A percentile compares a stretch with the other conserved stretches of the same genome.
Conservation (phyloP, 2,888 invertebrate genomes). For the Kryphioiulus occultus region DNA sequence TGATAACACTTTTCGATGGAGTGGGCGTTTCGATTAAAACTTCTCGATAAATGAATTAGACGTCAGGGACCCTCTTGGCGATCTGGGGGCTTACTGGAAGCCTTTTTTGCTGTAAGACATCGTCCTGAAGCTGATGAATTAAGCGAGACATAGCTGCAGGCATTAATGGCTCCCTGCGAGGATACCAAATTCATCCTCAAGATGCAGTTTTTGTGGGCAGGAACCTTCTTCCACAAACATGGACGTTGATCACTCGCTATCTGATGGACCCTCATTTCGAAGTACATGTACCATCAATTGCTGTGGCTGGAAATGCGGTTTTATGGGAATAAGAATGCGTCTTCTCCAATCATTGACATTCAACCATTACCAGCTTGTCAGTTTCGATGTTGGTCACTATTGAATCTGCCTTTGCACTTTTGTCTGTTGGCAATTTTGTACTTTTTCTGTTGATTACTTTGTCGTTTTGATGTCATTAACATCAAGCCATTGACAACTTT, state of each 20-base stretch:
- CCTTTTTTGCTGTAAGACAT: not conserved
- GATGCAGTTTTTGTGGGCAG: not conserved
- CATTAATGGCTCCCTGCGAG: not conserved
- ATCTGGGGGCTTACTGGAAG: not conserved
- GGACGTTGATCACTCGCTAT: not conserved
- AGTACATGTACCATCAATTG: too few species aligned
- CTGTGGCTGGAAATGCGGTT: too few species aligned
- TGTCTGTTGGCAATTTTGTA: too few species aligned
- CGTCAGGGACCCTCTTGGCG: not conserved
- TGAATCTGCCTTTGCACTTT: too few species aligned
- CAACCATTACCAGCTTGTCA: too few species aligned
- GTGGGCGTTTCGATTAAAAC: conserved; percentile 30
- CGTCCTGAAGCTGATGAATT: not conserved
- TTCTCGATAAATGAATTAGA: conserved; percentile 13
- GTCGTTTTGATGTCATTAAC: too few species aligned
- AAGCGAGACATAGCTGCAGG: not conserved
- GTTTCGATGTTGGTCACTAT: too few species aligned
- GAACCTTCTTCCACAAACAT: not conserved
- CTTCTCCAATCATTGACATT: too few species aligned
- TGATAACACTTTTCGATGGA: not conserved
- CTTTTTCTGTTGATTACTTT: too few species aligned
- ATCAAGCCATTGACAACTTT: too few species aligned
- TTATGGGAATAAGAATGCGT: too few species aligned
- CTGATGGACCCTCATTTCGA: too few species aligned
- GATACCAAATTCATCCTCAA: not conserved